These are phyloP conservation scores for Drosophila picticornis DNA, from an alignment of 2,888 invertebrate genomes.

Conservation along the genomic window DNA sequence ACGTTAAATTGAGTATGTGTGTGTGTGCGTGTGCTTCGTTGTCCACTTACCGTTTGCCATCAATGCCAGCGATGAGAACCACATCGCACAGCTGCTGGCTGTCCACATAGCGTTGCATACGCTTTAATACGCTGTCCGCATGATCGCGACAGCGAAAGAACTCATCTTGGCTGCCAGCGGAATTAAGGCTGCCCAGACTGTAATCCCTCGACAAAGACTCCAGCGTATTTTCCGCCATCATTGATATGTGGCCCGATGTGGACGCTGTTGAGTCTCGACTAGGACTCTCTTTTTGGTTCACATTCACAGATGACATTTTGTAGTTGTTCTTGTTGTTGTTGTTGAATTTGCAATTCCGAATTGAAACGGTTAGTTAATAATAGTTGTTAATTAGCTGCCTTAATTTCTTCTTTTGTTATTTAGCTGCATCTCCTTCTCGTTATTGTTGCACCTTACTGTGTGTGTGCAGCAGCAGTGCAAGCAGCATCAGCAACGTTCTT, in stretches of 20 bases:
- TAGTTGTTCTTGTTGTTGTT: constrained; percentile 2
- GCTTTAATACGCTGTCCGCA: constrained; percentile 92
- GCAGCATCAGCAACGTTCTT: constrained; percentile 20
- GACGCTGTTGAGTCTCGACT: constrained; percentile 84
- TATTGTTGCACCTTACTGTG: constrained; percentile 18
- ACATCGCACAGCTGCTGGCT: constrained; percentile 95
- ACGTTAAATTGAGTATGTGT: not conserved
- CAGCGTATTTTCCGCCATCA: constrained; percentile 78
- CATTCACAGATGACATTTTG: constrained; percentile 72
- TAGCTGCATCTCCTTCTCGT: constrained; percentile 25
- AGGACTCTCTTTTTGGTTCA: constrained; percentile 84
- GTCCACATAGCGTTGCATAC: constrained; percentile 93
- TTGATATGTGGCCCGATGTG: constrained; percentile 83
- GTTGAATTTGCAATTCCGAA: not conserved
- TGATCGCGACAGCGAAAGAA: constrained; percentile 92
- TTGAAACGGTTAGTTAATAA: not conserved
- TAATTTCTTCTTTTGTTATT: constrained; percentile 7
- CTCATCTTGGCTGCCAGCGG: constrained; percentile 91
- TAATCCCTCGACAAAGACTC: constrained; percentile 88
- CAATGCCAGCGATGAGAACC: constrained; percentile 91
- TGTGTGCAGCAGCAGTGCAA: constrained; percentile 13
- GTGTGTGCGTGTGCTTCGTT: not conserved
- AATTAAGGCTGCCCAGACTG: constrained; percentile 89
- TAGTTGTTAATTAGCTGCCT: constrained; percentile 2
- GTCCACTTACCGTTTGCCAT: constrained; percentile 87